These are phyloP conservation scores for Drosophila suzukii DNA, from an alignment of 1,140 invertebrate genomes.

Conservation along the genomic window DNA sequence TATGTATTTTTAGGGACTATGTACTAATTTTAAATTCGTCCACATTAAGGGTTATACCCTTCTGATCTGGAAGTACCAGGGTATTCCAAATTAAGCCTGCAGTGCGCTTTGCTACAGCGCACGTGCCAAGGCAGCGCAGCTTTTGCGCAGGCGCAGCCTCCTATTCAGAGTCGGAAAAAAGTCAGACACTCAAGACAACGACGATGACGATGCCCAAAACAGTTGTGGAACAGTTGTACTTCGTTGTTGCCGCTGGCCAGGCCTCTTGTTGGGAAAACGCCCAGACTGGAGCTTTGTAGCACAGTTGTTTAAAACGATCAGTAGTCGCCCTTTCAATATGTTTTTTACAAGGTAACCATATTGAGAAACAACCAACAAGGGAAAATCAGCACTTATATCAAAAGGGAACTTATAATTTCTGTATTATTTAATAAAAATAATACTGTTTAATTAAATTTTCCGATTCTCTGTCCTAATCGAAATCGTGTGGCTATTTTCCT, in stretches of 20 bases:
- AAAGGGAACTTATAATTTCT: too few relatives aligned
- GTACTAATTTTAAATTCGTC: too few relatives aligned
- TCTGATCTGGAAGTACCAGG: neutral
- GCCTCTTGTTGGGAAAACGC: slow-evolving; percentile 40
- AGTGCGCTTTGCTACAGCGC: slow-evolving; percentile 53
- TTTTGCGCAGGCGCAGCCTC: slow-evolving; percentile 57
- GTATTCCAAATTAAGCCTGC: slow-evolving; percentile 43
- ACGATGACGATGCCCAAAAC: slow-evolving; percentile 50
- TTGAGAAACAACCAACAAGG: neutral
- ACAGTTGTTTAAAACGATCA: neutral
- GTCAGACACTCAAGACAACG: slow-evolving; percentile 25
- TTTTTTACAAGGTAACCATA: neutral
- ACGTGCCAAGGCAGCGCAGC: slow-evolving; percentile 74
- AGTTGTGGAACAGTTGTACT: slow-evolving; percentile 53
- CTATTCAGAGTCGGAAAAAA: slow-evolving; percentile 27
- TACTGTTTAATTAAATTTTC: too few relatives aligned
- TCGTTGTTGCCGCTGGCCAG: slow-evolving; percentile 41
- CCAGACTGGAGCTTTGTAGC: slow-evolving; percentile 10
- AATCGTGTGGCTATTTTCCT: neutral
- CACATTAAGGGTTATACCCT: neutral
- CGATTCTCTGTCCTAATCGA: neutral
- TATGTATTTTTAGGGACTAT: too few relatives aligned
- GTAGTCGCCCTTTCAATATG: neutral
- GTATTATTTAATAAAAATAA: too few relatives aligned
- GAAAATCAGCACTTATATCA: too few relatives aligned